Percentiles rank a stretch among this genome's conserved stretches.
These are phyloP conservation scores for Perizoma affinitatum DNA, from an alignment of 2,888 invertebrate species.

Conservation along the genomic window DNA sequence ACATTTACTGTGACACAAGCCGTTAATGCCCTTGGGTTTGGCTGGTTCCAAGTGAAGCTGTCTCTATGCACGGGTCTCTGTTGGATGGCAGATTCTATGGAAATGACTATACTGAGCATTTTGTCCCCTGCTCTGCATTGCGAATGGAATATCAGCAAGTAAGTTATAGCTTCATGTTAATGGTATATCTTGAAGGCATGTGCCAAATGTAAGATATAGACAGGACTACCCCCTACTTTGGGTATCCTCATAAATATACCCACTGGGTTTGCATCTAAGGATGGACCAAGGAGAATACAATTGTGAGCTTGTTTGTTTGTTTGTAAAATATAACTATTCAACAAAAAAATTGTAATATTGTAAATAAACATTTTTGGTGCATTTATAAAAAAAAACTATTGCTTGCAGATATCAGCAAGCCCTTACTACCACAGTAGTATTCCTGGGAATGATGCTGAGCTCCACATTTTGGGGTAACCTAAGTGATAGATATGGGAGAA, in stretches of 20 bases:
- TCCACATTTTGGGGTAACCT: slow-evolving; percentile 98
- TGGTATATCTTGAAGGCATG: too few species aligned
- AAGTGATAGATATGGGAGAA: slow-evolving; percentile 96
- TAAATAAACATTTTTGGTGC: too few species aligned
- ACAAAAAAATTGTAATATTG: too few species aligned
- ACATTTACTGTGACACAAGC: slow-evolving; percentile 94
- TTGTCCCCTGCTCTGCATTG: slow-evolving; percentile 97
- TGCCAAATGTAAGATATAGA: too few species aligned
- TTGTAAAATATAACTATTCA: too few species aligned
- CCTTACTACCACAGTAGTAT: slow-evolving; percentile 96
- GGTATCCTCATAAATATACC: too few species aligned
- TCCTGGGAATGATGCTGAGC: slow-evolving; percentile 98
- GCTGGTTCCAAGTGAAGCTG: slow-evolving; percentile 94
- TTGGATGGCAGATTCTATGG: slow-evolving; percentile 99
- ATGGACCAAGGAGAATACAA: too few species aligned
- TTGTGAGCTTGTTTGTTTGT: too few species aligned
- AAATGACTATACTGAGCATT: slow-evolving; percentile 98
- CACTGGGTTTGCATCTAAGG: too few species aligned
- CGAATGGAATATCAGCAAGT: slow-evolving; percentile 94
- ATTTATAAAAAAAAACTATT: neutral
- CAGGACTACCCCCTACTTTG: too few species aligned
- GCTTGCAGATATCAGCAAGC: slow-evolving; percentile 92
- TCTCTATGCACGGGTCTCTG: slow-evolving; percentile 93
- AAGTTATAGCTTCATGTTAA: slow-evolving; percentile 29
- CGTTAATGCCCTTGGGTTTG: slow-evolving; percentile 93